Evolutionary conservation across 2,113 vertebrate genomes (phyloP).

Genomic region (Saiga tatarica): DNA sequence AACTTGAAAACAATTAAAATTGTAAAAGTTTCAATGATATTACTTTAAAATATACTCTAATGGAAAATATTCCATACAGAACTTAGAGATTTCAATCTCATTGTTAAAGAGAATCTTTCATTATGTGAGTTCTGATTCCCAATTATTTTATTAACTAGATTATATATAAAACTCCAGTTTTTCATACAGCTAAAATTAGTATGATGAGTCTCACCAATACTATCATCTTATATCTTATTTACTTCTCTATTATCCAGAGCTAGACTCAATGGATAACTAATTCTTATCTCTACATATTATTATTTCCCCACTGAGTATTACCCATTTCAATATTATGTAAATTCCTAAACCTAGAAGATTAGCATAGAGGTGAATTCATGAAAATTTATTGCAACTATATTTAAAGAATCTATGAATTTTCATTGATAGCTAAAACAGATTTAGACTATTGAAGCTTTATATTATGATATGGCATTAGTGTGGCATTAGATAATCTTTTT

Average conservation of each 20-base stretch:
- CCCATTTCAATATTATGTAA: background rate
- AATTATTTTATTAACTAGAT: background rate
- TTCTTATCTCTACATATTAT: background rate
- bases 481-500: background rate
- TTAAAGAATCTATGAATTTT: background rate
- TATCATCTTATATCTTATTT: background rate
- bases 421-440: background rate
- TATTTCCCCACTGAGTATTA: background rate
- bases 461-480: background rate
- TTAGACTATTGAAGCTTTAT: background rate
- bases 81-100: background rate
- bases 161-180: background rate
- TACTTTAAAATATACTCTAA: slow-evolving; percentile 21
- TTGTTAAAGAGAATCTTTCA: background rate
- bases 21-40: background rate
- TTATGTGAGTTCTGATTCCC: background rate
- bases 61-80: background rate
- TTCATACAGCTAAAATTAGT: background rate
- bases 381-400: background rate
- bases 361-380: background rate
- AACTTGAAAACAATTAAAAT: background rate
- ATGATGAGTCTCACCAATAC: background rate
- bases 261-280: background rate
- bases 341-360: background rate
- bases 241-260: background rate